phyloP scores from a whole-genome alignment of 1,140 invertebrate genomes.

The Hyles euphorbiae region DNA sequence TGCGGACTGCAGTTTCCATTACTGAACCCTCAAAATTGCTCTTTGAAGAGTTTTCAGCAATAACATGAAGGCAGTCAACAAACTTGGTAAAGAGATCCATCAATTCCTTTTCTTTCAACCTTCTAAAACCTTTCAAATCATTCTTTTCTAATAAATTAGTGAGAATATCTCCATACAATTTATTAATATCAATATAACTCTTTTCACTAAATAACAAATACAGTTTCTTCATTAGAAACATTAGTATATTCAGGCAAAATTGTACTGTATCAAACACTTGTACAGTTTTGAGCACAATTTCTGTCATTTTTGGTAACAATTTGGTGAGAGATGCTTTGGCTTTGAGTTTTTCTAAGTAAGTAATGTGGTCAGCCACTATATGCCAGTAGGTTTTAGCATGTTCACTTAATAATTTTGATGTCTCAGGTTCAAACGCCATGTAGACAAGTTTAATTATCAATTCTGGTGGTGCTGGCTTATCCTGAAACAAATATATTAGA shows the following conservation, averaged over 20 bases:
- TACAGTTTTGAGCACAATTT: slow-evolving; percentile 45
- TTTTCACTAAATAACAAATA: slow-evolving; percentile 39
- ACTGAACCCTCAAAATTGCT: slow-evolving; percentile 30
- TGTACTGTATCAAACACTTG: slow-evolving; percentile 42
- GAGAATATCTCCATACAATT: slow-evolving; percentile 36
- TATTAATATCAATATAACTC: slow-evolving; percentile 29
- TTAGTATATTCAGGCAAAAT: slow-evolving; percentile 42
- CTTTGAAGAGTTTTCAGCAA: slow-evolving; percentile 43
- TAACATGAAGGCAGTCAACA: slow-evolving; percentile 47
- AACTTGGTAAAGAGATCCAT: slow-evolving; percentile 47
- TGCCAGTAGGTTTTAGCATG: slow-evolving; percentile 58
- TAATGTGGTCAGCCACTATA: slow-evolving; percentile 45
- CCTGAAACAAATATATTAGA: slow-evolving; percentile 28
- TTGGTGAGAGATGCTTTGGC: slow-evolving; percentile 33
- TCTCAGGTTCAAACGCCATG: slow-evolving; percentile 51
- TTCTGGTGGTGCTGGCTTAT: slow-evolving; percentile 34
- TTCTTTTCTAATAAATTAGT: slow-evolving; percentile 31
- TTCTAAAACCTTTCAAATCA: slow-evolving; percentile 36
- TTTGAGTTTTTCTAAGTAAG: slow-evolving; percentile 53
- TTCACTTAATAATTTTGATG: slow-evolving; percentile 33
- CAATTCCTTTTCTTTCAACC: slow-evolving; percentile 28
- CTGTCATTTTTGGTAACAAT: slow-evolving; percentile 42
- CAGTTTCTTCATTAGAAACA: slow-evolving; percentile 50
- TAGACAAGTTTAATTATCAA: slow-evolving; percentile 55
- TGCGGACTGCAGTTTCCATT: slow-evolving; percentile 28